These are phyloP conservation scores for Monoplex corrugatus DNA, from an alignment of 2,888 invertebrate genomes.

Conservation along the genomic window DNA sequence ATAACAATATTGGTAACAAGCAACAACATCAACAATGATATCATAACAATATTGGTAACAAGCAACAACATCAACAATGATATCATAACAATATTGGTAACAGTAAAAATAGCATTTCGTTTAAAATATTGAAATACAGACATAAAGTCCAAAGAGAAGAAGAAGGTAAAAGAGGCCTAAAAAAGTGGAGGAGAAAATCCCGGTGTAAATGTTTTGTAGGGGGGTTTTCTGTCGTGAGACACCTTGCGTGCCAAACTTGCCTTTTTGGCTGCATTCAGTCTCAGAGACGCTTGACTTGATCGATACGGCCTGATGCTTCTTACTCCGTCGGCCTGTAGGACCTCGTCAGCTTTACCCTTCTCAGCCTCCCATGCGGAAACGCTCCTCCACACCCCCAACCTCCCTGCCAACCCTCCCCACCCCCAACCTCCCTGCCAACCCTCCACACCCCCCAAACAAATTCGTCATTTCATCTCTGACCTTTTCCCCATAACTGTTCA, in stretches of 20 bases:
- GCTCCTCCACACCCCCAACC: not conserved
- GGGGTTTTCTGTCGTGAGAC: not conserved
- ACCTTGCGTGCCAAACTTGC: not conserved
- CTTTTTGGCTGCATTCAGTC: not conserved
- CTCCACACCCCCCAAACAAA: not conserved
- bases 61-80: too few species aligned
- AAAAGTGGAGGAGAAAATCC: not conserved
- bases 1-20: too few species aligned
- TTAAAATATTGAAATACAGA: too few species aligned
- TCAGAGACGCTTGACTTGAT: not conserved
- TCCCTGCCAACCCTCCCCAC: not conserved
- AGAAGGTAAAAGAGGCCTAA: not conserved
- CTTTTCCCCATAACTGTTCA: too few species aligned
- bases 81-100: too few species aligned
- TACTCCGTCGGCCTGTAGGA: not conserved
- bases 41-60: too few species aligned
- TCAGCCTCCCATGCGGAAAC: not conserved
- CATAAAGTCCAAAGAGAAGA: too few species aligned
- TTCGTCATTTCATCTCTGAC: too few species aligned
- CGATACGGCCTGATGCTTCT: conserved; percentile 1
- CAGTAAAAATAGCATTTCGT: too few species aligned
- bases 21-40: too few species aligned
- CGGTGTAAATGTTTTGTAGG: not conserved
- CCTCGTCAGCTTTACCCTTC: not conserved
- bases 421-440: not conserved